phyloP scores from a whole-genome alignment of 2,797 vertebrate species.

The Spinus olivaceus region DNA sequence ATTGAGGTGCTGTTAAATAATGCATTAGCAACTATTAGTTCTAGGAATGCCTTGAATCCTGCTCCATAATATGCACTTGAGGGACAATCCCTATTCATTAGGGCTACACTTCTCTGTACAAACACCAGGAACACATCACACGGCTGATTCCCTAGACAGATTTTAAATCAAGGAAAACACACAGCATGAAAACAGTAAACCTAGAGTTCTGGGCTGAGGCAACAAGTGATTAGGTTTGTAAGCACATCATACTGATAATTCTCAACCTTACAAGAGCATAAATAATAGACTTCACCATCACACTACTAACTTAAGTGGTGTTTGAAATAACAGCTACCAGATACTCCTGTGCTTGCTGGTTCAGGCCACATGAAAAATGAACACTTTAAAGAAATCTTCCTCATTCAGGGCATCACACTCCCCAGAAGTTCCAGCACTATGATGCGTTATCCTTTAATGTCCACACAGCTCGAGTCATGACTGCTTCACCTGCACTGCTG shows the following conservation, averaged over 20 bases:
- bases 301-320: background rate
- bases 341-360: background rate
- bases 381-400: background rate
- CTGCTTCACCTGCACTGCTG: background rate
- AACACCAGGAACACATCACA: background rate
- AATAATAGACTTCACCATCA: background rate
- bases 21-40: constrained; percentile 17
- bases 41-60: constrained; percentile 36
- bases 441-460: fast-evolving
- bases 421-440: background rate
- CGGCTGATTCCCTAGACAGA: background rate
- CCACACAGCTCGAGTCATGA: background rate
- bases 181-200: background rate
- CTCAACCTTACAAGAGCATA: background rate
- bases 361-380: background rate
- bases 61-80: background rate
- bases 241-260: background rate
- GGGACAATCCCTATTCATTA: background rate
- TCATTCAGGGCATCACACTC: background rate
- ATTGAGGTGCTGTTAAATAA: constrained; percentile 33
- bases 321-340: background rate
- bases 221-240: background rate
- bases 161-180: background rate
- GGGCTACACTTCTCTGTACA: background rate
- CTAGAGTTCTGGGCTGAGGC: background rate